phyloP scores from a whole-genome alignment of 2,888 invertebrate species.

The Drepanosiphum platanoidis region DNA sequence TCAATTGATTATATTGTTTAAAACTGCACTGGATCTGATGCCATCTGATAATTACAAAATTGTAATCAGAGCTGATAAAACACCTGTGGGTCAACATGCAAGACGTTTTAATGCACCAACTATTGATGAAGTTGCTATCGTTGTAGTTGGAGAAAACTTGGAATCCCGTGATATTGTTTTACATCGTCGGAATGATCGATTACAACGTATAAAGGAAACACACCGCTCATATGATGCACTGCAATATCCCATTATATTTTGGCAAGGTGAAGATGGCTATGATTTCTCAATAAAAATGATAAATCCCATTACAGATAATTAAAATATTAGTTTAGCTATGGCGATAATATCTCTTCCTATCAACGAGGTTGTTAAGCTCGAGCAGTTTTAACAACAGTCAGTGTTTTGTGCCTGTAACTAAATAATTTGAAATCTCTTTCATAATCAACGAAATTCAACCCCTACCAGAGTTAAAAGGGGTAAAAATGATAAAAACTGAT shows the following conservation, averaged over 20 bases:
- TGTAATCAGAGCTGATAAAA: slow-evolving; percentile 65
- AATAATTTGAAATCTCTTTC: too few relatives aligned
- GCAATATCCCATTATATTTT: slow-evolving; percentile 67
- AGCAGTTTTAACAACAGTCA: too few relatives aligned
- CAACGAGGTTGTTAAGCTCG: too few relatives aligned
- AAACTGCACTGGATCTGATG: slow-evolving; percentile 65
- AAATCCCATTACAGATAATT: slow-evolving; percentile 19
- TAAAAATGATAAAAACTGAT: too few relatives aligned
- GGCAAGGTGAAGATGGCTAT: slow-evolving; percentile 52
- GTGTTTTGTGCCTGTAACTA: too few relatives aligned
- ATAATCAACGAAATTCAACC: too few relatives aligned
- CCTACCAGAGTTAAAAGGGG: too few relatives aligned
- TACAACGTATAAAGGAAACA: slow-evolving; percentile 66
- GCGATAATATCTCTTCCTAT: too few relatives aligned
- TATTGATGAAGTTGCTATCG: slow-evolving; percentile 65
- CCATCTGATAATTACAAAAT: slow-evolving; percentile 65
- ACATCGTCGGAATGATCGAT: slow-evolving; percentile 63
- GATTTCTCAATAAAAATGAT: slow-evolving; percentile 12
- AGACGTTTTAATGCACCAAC: slow-evolving; percentile 65
- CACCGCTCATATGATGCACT: slow-evolving; percentile 67
- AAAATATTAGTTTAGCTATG: background rate
- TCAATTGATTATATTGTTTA: slow-evolving; percentile 65
- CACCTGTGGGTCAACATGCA: slow-evolving; percentile 65
- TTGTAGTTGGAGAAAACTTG: slow-evolving; percentile 64
- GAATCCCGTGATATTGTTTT: slow-evolving; percentile 65